A percentile compares a stretch with the other conserved stretches of the same genome.
These are phyloP conservation scores for Serrognathus titanus DNA, from an alignment of 2,888 invertebrate species.

Conservation along the genomic window DNA sequence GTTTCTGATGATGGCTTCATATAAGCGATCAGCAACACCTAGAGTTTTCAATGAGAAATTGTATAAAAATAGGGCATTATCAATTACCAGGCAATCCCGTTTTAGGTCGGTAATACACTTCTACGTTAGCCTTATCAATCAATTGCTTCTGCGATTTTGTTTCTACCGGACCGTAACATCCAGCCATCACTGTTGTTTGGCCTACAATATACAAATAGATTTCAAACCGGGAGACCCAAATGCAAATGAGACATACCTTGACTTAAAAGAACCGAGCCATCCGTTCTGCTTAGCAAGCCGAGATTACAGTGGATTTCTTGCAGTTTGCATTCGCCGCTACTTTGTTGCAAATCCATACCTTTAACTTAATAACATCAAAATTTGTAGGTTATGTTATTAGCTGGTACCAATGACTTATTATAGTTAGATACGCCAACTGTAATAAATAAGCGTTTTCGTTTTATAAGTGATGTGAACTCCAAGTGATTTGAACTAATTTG, in stretches of 20 bases:
- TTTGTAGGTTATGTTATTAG: too few species aligned
- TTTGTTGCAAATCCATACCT: neutral
- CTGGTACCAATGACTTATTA: too few species aligned
- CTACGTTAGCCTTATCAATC: constrained; percentile 75
- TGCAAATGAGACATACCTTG: constrained; percentile 59
- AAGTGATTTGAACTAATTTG: too few species aligned
- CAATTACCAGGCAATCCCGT: constrained; percentile 63
- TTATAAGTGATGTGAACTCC: too few species aligned
- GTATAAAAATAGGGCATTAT: neutral
- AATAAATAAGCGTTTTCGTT: too few species aligned
- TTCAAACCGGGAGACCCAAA: too few species aligned
- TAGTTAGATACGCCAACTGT: too few species aligned
- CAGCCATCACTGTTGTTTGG: constrained; percentile 71
- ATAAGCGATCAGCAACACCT: constrained; percentile 66
- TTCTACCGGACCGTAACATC: constrained; percentile 81
- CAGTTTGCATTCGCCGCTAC: neutral
- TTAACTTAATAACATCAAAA: too few species aligned
- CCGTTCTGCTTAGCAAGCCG: constrained; percentile 68
- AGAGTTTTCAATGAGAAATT: constrained; percentile 22
- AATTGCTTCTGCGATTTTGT: constrained; percentile 71
- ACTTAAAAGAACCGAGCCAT: constrained; percentile 74
- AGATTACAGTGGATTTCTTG: constrained; percentile 57
- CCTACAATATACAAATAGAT: constrained; percentile 54
- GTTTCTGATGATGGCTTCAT: constrained; percentile 71
- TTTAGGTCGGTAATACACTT: constrained; percentile 74